Conservation (phyloP, 2,797 vertebrate species). For the Cetoscarus ocellatus region DNA sequence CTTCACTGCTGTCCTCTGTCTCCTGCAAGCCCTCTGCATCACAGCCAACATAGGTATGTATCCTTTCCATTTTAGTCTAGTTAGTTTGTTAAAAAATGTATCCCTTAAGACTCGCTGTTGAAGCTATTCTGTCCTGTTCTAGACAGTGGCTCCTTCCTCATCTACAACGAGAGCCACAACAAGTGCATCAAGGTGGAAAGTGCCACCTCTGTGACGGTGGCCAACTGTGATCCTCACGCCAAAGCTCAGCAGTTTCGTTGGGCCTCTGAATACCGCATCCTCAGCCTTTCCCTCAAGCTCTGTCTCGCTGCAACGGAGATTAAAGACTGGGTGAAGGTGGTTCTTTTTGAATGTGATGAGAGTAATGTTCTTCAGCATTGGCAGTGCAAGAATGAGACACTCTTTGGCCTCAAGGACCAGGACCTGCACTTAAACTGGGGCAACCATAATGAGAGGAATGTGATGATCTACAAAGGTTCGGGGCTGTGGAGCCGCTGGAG, state of each 20-base stretch:
- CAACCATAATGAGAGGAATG: conserved; percentile 89
- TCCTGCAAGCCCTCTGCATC: conserved; percentile 69
- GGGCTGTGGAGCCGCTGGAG: conserved; percentile 95
- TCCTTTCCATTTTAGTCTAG: neutral
- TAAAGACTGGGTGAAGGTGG: conserved; percentile 87
- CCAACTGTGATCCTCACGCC: conserved; percentile 80
- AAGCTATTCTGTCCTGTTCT: conserved; percentile 33
- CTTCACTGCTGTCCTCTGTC: conserved; percentile 76
- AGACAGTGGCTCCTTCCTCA: conserved; percentile 91
- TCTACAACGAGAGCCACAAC: conserved; percentile 93
- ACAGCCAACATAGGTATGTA: conserved; percentile 81
- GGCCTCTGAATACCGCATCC: conserved; percentile 89
- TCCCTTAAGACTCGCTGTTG: neutral
- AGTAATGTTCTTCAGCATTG: conserved; percentile 90
- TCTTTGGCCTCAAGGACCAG: conserved; percentile 90
- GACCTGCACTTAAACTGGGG: conserved; percentile 93
- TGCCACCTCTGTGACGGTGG: conserved; percentile 78
- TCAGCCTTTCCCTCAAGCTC: conserved; percentile 89
- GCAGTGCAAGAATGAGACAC: conserved; percentile 96
- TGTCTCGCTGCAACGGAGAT: conserved; percentile 89
- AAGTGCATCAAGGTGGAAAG: conserved; percentile 86
- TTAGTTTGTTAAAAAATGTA: too few relatives aligned
- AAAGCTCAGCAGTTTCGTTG: conserved; percentile 92
- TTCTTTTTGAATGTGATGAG: conserved; percentile 89
- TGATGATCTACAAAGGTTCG: conserved; percentile 91